Evolutionary conservation across 2,797 vertebrate genomes (phyloP).

Genomic region (Platyrinchus mystaceus): DNA sequence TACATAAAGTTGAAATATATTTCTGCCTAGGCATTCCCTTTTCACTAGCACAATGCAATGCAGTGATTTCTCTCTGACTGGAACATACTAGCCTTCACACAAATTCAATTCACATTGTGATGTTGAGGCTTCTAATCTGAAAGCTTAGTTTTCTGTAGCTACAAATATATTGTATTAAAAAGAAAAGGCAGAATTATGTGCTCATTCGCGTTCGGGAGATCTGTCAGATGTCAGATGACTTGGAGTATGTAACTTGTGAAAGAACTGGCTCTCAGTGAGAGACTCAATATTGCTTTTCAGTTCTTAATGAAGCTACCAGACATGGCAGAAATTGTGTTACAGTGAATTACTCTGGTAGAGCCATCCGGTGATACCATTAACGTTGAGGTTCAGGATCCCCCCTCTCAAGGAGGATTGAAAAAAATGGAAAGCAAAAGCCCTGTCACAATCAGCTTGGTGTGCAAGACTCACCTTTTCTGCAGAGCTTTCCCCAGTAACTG

Average conservation of each 20-base stretch:
- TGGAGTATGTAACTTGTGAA: not conserved
- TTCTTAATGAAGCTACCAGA: not conserved
- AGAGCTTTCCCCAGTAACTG: slow-evolving; percentile 17
- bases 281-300: not conserved
- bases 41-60: not conserved
- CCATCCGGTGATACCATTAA: not conserved
- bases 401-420: not conserved
- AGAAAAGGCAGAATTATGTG: not conserved
- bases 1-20: not conserved
- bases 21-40: not conserved
- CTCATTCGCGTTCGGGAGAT: not conserved
- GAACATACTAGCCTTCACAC: not conserved
- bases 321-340: not conserved
- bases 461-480: not conserved
- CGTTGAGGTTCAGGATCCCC: not conserved
- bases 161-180: not conserved
- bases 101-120: not conserved
- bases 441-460: not conserved
- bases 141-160: not conserved
- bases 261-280: not conserved
- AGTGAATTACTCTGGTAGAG: not conserved
- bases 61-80: not conserved
- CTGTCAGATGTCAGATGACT: not conserved
- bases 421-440: not conserved
- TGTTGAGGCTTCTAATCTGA: not conserved